Evolutionary conservation across 2,888 invertebrate species (phyloP), one percentile per base, ranked within the genome.

Genomic region (Morpho achilles): DNA sequence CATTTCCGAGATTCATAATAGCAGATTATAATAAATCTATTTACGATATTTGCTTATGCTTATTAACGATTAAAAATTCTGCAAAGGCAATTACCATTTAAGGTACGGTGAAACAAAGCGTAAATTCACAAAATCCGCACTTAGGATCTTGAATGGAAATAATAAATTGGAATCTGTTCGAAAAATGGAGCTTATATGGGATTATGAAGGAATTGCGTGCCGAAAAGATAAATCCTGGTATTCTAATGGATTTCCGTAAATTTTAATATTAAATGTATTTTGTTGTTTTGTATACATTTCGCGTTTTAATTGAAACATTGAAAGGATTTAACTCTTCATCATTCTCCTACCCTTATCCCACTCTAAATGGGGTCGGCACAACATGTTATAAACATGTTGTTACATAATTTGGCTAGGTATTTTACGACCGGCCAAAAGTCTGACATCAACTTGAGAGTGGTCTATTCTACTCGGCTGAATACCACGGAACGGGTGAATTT

Each of bases 201-300:
- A 65, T 64, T 62, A 66, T 57, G 58, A 59, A 53, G 65, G 59
- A 61, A 62, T 63, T 61, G 57, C 63, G 59, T 58, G 43, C 55
- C 59, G 65, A 59, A 66, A 64, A 57, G 61, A 64, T 64, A 62
- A 64, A 61, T 62, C 62, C 47, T 43, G 48, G 58, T 60, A 59
- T 61, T 64, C 47, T 39, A 23, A 56, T 10, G 60, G 60, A 64
- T 61, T 63, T 57, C 50, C 39, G 32, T 16, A 45, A 55, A 59
- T 60, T 60, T 58, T 50, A 61, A 64, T 66, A 61, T 62, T 61
- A 59, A 50, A 51, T 54, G 54, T 40, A 42, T 53, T 57, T 54
- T 41, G 54, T 51, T 57, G 43, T 43, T 9, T 43, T 43, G 32
- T 32, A 32, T 32, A 32, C 32, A 32, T 43, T 43, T 43, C 9